These are phyloP conservation scores for Bombus balteatus DNA, from an alignment of 1,140 invertebrate species.

Conservation along the genomic window DNA sequence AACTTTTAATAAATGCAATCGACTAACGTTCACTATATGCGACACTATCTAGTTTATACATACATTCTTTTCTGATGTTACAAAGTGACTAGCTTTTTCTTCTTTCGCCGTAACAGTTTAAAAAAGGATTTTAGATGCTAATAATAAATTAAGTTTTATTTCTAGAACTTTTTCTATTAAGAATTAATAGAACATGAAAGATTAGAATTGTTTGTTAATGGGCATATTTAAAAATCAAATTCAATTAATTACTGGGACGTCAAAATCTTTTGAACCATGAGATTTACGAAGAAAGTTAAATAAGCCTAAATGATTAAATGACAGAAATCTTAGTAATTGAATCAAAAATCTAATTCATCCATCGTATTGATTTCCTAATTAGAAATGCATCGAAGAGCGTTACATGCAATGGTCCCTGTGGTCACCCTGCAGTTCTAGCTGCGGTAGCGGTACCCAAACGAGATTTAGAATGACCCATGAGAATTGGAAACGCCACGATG, in stretches of 20 bases:
- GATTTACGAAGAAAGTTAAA: no score
- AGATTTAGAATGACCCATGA: slow-evolving; percentile 83
- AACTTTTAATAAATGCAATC: slow-evolving; percentile 3
- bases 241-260: background rate
- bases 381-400: slow-evolving; percentile 74
- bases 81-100: background rate
- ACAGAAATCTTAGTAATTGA: background rate
- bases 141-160: background rate
- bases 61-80: background rate
- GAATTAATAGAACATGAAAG: background rate
- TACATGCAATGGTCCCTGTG: slow-evolving; percentile 86
- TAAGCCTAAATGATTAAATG: background rate
- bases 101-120: background rate
- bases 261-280: background rate
- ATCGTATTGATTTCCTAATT: background rate
- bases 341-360: background rate
- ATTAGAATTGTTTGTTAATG: background rate
- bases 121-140: no score
- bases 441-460: slow-evolving; percentile 85
- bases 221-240: background rate
- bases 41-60: background rate
- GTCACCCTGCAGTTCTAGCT: slow-evolving; percentile 87
- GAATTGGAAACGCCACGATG: slow-evolving; percentile 76
- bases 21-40: background rate
- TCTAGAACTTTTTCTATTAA: no score